Conservation (phyloP, 2,797 vertebrate species). For the Rhinichthys osculus region DNA sequence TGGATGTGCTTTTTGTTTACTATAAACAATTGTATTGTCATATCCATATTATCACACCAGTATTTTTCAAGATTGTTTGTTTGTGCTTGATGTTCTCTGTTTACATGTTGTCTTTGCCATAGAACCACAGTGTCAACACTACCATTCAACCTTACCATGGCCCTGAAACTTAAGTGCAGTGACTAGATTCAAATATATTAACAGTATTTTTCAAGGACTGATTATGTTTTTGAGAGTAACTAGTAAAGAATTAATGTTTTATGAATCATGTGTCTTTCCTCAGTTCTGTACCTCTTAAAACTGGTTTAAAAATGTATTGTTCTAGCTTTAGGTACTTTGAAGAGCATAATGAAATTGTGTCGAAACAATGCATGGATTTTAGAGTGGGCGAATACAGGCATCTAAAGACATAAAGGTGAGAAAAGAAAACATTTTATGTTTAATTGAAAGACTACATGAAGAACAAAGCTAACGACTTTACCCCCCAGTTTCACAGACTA, state of each 20-base stretch:
- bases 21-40: slow-evolving; percentile 21
- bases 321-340: background rate
- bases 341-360: background rate
- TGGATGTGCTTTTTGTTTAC: slow-evolving; percentile 36
- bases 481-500: background rate
- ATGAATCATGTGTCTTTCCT: slow-evolving; percentile 1
- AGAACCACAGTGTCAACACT: background rate
- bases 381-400: background rate
- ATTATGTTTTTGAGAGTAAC: slow-evolving; percentile 16
- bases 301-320: background rate
- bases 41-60: slow-evolving; percentile 18
- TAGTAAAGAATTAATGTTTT: slow-evolving; percentile 39
- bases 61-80: slow-evolving; percentile 46
- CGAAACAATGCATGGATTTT: background rate
- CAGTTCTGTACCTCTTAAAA: background rate
- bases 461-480: slow-evolving; percentile 41
- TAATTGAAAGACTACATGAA: slow-evolving; percentile 48
- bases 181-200: slow-evolving; percentile 1
- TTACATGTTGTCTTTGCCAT: slow-evolving; percentile 18
- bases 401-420: background rate
- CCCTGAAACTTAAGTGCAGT: slow-evolving; percentile 28
- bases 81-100: slow-evolving; percentile 42
- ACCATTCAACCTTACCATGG: background rate
- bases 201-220: slow-evolving; percentile 27
- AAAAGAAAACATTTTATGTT: background rate